A percentile compares a stretch with the other conserved stretches of the same genome.
phyloP scores from a whole-genome alignment of 2,797 vertebrate species.

The Pelobates cultripes region DNA sequence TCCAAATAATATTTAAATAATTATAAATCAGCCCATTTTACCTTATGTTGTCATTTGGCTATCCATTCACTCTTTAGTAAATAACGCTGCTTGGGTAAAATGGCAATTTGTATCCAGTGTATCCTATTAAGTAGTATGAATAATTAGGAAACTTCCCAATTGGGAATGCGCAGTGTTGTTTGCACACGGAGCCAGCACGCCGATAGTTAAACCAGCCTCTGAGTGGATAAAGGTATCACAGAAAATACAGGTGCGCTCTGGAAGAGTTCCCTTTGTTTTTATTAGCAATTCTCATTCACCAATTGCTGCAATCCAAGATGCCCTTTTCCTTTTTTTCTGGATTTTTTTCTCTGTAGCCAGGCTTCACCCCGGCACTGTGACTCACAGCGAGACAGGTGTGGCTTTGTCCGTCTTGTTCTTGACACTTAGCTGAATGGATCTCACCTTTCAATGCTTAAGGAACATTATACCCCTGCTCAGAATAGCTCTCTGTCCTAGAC shows the following conservation, averaged over 20 bases:
- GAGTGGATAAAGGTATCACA: constrained; percentile 51
- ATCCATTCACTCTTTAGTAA: too few relatives aligned
- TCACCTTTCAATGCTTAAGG: constrained; percentile 59
- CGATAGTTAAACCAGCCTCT: background rate
- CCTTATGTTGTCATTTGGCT: too few relatives aligned
- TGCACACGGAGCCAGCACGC: background rate
- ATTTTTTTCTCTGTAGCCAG: constrained; percentile 33
- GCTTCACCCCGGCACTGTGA: constrained; percentile 28
- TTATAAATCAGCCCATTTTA: too few relatives aligned
- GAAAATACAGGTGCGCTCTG: constrained; percentile 60
- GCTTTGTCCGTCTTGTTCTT: constrained; percentile 56
- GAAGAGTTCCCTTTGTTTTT: constrained; percentile 58
- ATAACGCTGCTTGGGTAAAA: too few relatives aligned
- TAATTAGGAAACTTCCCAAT: too few relatives aligned
- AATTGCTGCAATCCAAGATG: constrained; percentile 56
- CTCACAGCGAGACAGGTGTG: constrained; percentile 56
- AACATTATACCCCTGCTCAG: constrained; percentile 56
- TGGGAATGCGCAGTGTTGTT: too few relatives aligned
- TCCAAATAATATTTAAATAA: too few relatives aligned
- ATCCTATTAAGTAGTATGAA: too few relatives aligned
- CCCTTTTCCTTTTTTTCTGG: constrained; percentile 17
- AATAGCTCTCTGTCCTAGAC: constrained; percentile 45
- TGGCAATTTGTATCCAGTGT: too few relatives aligned
- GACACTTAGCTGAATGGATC: constrained; percentile 47
- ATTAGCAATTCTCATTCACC: constrained; percentile 56